Conservation (phyloP, 2,113 vertebrate genomes). For the Chlamydotis undulata region DNA sequence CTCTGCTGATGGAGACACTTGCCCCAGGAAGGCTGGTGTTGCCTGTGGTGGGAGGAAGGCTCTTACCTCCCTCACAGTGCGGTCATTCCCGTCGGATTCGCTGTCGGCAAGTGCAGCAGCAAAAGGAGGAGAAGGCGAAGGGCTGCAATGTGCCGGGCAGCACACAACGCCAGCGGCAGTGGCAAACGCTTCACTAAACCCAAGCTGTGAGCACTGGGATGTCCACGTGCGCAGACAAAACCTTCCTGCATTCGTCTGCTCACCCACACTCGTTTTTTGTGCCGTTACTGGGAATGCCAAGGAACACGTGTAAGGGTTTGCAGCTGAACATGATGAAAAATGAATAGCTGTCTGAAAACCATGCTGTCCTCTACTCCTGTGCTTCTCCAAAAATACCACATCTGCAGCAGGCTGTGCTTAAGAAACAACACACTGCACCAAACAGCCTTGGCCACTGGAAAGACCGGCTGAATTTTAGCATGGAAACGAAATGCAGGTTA, state of each 20-base stretch:
- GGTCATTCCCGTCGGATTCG: not conserved
- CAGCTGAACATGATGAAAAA: not conserved
- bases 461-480: not conserved
- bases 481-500: not conserved
- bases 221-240: rapidly evolving
- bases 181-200: not conserved
- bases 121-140: not conserved
- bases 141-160: not conserved
- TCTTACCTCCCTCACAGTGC: rapidly evolving
- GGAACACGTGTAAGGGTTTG: rapidly evolving
- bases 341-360: not conserved
- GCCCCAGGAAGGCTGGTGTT: not conserved
- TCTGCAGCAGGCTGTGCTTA: no score
- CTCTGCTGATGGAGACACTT: not conserved
- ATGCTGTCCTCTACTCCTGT: not conserved
- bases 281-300: not conserved
- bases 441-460: no score
- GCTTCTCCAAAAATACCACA: not conserved
- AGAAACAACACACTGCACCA: not conserved
- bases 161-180: not conserved
- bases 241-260: not conserved
- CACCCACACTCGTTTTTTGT: not conserved
- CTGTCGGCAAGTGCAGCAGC: no score
- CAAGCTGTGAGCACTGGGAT: not conserved
- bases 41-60: not conserved